Percentiles rank a stretch among this genome's conserved stretches.
Evolutionary conservation across 2,888 invertebrate species (phyloP).

Genomic region (Amorpha juglandis): DNA sequence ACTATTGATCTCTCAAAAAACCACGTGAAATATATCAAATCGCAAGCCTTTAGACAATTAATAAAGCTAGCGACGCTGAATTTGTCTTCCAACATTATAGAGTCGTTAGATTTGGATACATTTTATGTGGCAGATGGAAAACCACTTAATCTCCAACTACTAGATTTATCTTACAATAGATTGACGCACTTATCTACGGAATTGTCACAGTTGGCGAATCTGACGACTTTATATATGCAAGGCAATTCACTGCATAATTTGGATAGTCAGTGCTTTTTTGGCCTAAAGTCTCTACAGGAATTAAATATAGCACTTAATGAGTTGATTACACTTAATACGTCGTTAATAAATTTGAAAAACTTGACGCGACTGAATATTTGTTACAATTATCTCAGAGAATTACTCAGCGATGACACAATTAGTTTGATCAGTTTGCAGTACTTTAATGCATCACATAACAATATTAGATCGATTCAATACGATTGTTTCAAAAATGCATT

Average conservation of each 20-base stretch:
- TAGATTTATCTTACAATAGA: slow-evolving; percentile 65
- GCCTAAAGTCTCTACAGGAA: slow-evolving; percentile 46
- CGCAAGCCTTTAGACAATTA: slow-evolving; percentile 57
- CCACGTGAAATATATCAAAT: slow-evolving; percentile 51
- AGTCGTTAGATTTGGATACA: slow-evolving; percentile 47
- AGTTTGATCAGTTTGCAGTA: slow-evolving; percentile 52
- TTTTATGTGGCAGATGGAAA: slow-evolving; percentile 47
- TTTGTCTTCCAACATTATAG: slow-evolving; percentile 60
- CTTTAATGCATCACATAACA: slow-evolving; percentile 65
- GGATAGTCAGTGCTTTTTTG: slow-evolving; percentile 54
- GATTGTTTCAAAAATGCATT: slow-evolving; percentile 62
- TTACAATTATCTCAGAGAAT: slow-evolving; percentile 51
- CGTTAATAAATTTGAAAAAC: slow-evolving; percentile 56
- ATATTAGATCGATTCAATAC: slow-evolving; percentile 56
- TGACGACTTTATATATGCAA: slow-evolving; percentile 57
- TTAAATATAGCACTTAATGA: slow-evolving; percentile 58
- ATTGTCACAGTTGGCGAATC: slow-evolving; percentile 46
- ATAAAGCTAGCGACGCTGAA: slow-evolving; percentile 51
- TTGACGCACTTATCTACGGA: slow-evolving; percentile 47
- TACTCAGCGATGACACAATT: slow-evolving; percentile 61
- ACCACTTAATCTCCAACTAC: slow-evolving; percentile 40
- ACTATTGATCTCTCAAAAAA: slow-evolving; percentile 58
- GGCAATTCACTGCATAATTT: slow-evolving; percentile 55
- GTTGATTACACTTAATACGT: slow-evolving; percentile 56
- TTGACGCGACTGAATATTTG: slow-evolving; percentile 60